Base-by-base conservation (phyloP, 2,113 vertebrate species). In the Pontoporia blainvillei region DNA sequence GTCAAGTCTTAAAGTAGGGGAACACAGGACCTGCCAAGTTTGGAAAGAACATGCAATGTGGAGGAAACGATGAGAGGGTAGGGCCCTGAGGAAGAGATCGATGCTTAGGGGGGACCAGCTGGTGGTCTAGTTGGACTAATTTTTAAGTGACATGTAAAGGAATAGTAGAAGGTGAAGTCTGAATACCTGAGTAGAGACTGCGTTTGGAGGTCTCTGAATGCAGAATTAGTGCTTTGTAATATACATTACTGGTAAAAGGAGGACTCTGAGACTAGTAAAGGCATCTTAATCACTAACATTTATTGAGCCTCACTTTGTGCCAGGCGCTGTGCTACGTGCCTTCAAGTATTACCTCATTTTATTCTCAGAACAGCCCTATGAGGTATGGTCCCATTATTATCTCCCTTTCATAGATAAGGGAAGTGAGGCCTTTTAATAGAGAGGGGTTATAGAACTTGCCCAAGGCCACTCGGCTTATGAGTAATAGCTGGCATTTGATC, bases 271-370 rank as follows among this genome's bases (percentile, higher is more conserved):
- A 49, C 72, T 54, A 87, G 27, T 88, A 8, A 62, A 62, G 18
- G 73, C 31, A 25, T 94, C 21, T 31, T 83, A 83, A 95, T 90
- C 79, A 39, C 87, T 94, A 25, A 83, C 12, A 52, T 86, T 86
- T n/a, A 31, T 39, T 83, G 25, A 34, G 54, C 36, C 8, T 94
- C 72, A 44, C 27, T 52, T 0, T 90, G n/a, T n/a, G 61, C 13
- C 82, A 49, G 78, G 64, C 18, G 27, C 39, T 66, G 1, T 15
- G 21, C 67, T 84, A 79, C 31, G 9, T 10, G 9, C 62, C 72
- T 90, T 92, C n/a, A 76, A 15, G 4, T 96, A 89, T 87, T 69
- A 83, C 27, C 39, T 93, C 14, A 39, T 52, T 94, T 59, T n/a
- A 73, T 93, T 92, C 41, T 91, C 27, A 76, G 66, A 69, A 92